Percentiles rank a stretch among this genome's conserved stretches.
phyloP scores from a whole-genome alignment of 2,113 vertebrate genomes.

The Haemorhous mexicanus region DNA sequence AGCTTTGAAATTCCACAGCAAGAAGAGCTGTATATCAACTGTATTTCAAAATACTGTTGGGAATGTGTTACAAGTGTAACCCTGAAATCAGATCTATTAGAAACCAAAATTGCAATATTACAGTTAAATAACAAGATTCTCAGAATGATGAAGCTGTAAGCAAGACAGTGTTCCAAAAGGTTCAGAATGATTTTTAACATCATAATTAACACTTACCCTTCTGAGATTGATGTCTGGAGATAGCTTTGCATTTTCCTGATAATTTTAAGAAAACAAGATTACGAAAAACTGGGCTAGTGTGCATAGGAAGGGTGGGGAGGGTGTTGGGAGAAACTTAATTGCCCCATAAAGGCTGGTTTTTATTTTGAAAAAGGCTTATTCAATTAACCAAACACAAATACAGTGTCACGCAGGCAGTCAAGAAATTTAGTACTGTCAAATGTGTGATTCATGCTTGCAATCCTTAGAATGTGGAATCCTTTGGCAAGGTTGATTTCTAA shows the following conservation, averaged over 20 bases:
- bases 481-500: neutral
- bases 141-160: neutral
- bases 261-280: neutral
- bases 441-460: neutral
- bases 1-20: neutral
- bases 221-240: neutral
- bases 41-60: neutral
- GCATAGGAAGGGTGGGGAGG: accelerated
- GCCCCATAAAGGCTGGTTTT: neutral
- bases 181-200: neutral
- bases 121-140: neutral
- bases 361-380: neutral
- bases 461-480: neutral
- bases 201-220: neutral
- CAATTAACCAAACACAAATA: neutral
- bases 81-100: neutral
- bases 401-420: neutral
- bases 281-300: neutral
- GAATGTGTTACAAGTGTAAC: neutral
- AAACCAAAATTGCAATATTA: neutral
- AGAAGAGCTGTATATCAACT: neutral
- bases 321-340: neutral
- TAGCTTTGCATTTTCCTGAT: neutral
- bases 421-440: neutral
- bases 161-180: neutral